Evolutionary conservation across 2,888 invertebrate genomes (phyloP).

Genomic region (Conomelus anceps): DNA sequence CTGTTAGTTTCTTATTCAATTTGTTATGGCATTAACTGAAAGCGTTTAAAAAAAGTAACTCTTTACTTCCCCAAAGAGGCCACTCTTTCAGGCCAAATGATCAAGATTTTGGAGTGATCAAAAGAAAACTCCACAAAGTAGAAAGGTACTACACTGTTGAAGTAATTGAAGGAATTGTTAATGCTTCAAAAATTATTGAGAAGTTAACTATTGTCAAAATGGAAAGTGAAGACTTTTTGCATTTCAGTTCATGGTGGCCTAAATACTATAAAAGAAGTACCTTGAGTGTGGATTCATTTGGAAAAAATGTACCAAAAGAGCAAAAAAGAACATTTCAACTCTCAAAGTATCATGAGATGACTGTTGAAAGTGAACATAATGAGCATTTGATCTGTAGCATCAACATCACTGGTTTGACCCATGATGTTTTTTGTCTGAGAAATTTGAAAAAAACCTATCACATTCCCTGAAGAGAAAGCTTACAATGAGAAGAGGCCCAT

Average conservation of each 20-base stretch:
- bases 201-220: conserved; percentile 6
- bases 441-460: too few relatives aligned
- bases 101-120: conserved; percentile 21
- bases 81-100: conserved; percentile 17
- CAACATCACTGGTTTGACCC: too few relatives aligned
- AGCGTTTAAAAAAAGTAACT: conserved; percentile 17
- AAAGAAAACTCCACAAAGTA: conserved; percentile 16
- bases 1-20: conserved; percentile 1
- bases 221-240: conserved; percentile 2
- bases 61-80: conserved; percentile 8
- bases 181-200: neutral
- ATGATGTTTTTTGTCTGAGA: too few relatives aligned
- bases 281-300: conserved; percentile 15
- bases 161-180: neutral
- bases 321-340: conserved; percentile 5
- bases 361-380: too few relatives aligned
- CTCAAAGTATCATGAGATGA: conserved; percentile 12
- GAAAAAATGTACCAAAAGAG: conserved; percentile 17
- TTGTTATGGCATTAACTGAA: conserved; percentile 13
- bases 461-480: too few relatives aligned
- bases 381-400: too few relatives aligned
- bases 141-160: conserved; percentile 15
- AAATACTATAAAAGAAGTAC: conserved; percentile 14
- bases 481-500: too few relatives aligned
- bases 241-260: conserved; percentile 16